Base-by-base conservation (phyloP, 2,797 vertebrate genomes). In the Notamacropus eugenii region DNA sequence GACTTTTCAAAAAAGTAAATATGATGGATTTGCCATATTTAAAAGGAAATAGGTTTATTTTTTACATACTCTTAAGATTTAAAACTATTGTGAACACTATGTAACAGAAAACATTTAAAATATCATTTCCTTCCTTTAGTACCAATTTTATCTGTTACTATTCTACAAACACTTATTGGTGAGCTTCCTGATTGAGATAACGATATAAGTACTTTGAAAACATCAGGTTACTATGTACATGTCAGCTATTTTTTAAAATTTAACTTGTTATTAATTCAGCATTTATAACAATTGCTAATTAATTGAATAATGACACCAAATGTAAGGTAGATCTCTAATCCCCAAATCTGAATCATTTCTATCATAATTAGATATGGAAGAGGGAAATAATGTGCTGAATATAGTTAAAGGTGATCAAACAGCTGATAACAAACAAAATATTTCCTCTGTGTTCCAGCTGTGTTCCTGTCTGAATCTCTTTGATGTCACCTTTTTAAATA, bases 111-210 rank as follows among this genome's bases (percentile, higher is more conserved):
- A 91, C 94, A 97, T 98, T 95, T 96, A 98, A 98, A 98, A 97
- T 97, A 98, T 94, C 0, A 96, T 96, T 98, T 98, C 98, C 97
- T 98, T 97, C 96, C 96, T 97, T 93, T 90, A 92, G 93, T 55
- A 93, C 93, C 82, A 95, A 94, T 95, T 93, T 97, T 97, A 94
- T 93, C 95, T 95, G 94, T 95, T 94, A 92, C 94, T 93, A 90
- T 93, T 94, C 96, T 96, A 93, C 91, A 97, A 94, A 90, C 90
- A 55, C 90, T 95, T 90, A 94, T 97, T 97, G 94, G 87, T 24
- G 55, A 67, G 27, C 56, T 95, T 94, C 58, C 92, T 46, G 40
- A 46, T 46, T 46, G 19, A 82, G 19, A 82, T 19, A 74, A 40
- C 46, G 74, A 82, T 46, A 82, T 27, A 46, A 46, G 29, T 6